Conservation (phyloP, 2,113 vertebrate genomes). For the Hymenochirus boettgeri region DNA sequence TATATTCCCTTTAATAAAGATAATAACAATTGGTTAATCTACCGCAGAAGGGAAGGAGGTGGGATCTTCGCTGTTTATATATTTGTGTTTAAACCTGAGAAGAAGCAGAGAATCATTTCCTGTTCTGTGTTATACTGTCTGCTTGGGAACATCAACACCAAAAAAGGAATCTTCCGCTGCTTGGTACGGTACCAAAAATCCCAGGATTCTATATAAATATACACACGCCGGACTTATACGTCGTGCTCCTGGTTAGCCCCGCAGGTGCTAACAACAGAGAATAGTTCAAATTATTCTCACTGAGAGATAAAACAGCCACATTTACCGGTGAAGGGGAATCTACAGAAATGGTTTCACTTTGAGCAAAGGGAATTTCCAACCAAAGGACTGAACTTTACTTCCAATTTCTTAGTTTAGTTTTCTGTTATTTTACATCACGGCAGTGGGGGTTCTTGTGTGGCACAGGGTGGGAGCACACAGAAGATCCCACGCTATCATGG, state of each 20-base stretch:
- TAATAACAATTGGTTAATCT: too few relatives aligned
- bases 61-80: too few relatives aligned
- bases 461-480: not conserved
- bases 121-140: not conserved
- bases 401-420: not conserved
- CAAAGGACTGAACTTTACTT: not conserved
- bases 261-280: too few relatives aligned
- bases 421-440: not conserved
- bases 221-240: too few relatives aligned
- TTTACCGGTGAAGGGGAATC: not conserved
- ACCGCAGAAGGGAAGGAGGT: too few relatives aligned
- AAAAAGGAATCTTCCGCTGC: slow-evolving; percentile 4
- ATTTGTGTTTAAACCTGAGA: too few relatives aligned
- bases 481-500: not conserved
- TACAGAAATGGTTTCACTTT: not conserved
- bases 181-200: not conserved
- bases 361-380: not conserved
- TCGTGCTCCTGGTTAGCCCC: too few relatives aligned
- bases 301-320: too few relatives aligned
- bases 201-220: not conserved
- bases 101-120: not conserved
- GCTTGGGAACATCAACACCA: not conserved
- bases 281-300: too few relatives aligned
- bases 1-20: too few relatives aligned
- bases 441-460: not conserved